Conservation (phyloP, 2,888 invertebrate species). For the Synergus gifuensis region DNA sequence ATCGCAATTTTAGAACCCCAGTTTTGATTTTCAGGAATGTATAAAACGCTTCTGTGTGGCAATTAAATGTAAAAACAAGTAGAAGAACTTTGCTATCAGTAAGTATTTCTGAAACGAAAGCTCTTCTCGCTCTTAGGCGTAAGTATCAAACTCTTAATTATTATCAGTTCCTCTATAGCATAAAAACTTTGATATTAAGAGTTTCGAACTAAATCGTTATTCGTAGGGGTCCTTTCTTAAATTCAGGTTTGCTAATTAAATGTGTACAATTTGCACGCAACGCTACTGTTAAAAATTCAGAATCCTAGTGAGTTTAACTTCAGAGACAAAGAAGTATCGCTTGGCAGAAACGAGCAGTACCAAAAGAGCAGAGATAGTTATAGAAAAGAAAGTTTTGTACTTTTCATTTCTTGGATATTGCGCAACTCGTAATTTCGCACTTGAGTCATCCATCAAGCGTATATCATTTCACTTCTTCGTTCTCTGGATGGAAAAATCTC, state of each 20-base stretch:
- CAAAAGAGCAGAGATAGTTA: not conserved
- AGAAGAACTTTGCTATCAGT: constrained; percentile 5
- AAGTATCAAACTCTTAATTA: not conserved
- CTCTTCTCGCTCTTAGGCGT: not conserved
- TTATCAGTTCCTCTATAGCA: not conserved
- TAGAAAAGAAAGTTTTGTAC: constrained; percentile 49
- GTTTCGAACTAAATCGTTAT: not conserved
- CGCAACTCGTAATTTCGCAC: constrained; percentile 40
- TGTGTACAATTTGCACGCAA: constrained; percentile 34
- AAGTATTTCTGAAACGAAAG: not conserved
- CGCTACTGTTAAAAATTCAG: constrained; percentile 15
- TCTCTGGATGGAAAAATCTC: constrained; percentile 1
- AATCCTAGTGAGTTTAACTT: constrained; percentile 9
- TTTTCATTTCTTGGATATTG: constrained; percentile 47
- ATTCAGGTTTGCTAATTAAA: constrained; percentile 7
- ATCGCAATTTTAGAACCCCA: constrained; percentile 27
- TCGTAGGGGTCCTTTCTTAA: constrained; percentile 3
- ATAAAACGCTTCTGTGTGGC: not conserved
- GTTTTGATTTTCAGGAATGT: constrained; percentile 30
- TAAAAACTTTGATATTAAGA: not conserved
- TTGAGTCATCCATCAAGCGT: constrained; percentile 18
- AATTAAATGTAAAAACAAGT: not conserved
- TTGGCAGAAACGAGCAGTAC: constrained; percentile 40
- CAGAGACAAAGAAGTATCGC: constrained; percentile 32
- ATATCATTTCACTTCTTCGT: constrained; percentile 22